Base-by-base conservation (phyloP, 2,888 invertebrate genomes). In the Chymomyza fuscimana region DNA sequence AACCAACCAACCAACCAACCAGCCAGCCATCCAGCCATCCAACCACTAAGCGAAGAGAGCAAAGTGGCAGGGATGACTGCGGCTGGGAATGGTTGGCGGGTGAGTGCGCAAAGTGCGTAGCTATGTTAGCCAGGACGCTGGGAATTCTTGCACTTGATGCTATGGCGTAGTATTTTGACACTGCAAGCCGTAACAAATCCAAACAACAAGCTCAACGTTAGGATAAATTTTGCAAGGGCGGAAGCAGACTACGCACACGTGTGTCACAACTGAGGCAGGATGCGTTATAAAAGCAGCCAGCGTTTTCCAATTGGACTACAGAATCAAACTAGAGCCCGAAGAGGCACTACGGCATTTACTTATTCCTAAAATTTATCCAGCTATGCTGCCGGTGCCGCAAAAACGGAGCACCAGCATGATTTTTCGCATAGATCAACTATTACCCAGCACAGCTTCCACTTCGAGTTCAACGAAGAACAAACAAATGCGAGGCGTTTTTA, bases 81-180 rank as follows among this genome's bases (percentile, higher is more conserved):
- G 56, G 25, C 54, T 56, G 70, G 56, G 73, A 73, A 78, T 67
- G 69, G 77, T 5, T 54, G 50, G 40, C 19, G 25, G 15, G 52
- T 65, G 66, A 60, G 67, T 65, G 61, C 52, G 80, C 83, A 86
- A 85, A 85, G 85, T 85, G 85, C 85, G 85, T 85, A 85, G 85
- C 85, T 77, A 87, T 85, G 85, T 62, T 32, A 52, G 46, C 82
- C 75, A 69, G 71, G 63, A 80, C 86, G 91, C 88, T 92, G 92
- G 91, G 92, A 92, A 90, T 90, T 90, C 87, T 87, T 91, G 90
- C 92, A 92, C 92, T 92, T 92, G 92, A 90, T 85, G 78, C 74
- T 65, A 65, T 46, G 46, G 59, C 60, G 63, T 72, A 79, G 81
- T 89, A 86, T 89, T 89, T 86, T 89, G 89, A 87, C 89, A 88